Base-by-base conservation (phyloP, 2,888 invertebrate species). In the Agelastica alni region DNA sequence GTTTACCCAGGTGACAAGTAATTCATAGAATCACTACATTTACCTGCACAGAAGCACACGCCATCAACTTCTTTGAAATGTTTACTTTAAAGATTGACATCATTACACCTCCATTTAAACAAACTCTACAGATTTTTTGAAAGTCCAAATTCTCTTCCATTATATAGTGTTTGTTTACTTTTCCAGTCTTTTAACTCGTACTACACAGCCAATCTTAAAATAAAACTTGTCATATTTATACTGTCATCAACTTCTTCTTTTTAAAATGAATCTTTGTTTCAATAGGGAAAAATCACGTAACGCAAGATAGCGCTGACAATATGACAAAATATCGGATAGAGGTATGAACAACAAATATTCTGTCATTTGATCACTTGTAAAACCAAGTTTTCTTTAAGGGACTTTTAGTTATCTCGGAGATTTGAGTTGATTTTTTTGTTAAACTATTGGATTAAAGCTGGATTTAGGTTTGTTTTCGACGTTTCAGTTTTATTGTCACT, bases 1-100 rank as follows among this genome's bases (percentile, higher is more conserved):
- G 16, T 16, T 14, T 28, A 28, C 6, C 3, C n/a, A 9, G 2
- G n/a, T n/a, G n/a, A n/a, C n/a, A n/a, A n/a, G n/a, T 28, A 4
- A 9, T 2, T 28, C 28, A 5, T 9, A n/a, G 9, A 28, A n/a
- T 9, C 3, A 31, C 4, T 16, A 14, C 20, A 37, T 32, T 57
- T 65, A 78, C 79, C 73, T 79, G 78, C 32, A 78, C 73, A 41
- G 76, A 71, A 36, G 78, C 73, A 69, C 78, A 78, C 22, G 77
- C 69, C 78, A 78, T 79, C 59, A 79, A 73, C 63, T 78, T 79
- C 63, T 77, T 78, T 3, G 74, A 77, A 49, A 78, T 72, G 58
- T 76, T 76, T 22, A 78, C 78, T 73, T 77, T 78, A 63, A 78
- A 79, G 49, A 79, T 71, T 12, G 78, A 75, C 76, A 78, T 75